These are phyloP conservation scores for Glossophaga mutica DNA, from an alignment of 2,797 vertebrate genomes.

Conservation along the genomic window DNA sequence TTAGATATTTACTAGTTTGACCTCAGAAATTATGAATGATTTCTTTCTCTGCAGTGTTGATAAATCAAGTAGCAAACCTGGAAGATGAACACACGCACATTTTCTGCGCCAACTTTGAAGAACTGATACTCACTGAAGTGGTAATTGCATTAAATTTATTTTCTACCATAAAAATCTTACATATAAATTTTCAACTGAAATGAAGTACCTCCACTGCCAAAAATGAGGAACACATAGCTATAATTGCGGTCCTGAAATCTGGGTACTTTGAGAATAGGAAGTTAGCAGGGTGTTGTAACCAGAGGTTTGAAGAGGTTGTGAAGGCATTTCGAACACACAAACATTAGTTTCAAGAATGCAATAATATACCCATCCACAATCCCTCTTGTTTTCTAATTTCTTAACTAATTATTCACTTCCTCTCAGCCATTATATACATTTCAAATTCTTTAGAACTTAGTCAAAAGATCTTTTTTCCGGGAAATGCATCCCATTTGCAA, in stretches of 20 bases:
- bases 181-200: background rate
- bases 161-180: background rate
- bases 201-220: background rate
- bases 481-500: background rate
- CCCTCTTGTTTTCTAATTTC: background rate
- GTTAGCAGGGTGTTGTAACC: background rate
- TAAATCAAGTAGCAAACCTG: background rate
- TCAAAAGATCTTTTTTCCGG: background rate
- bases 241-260: background rate
- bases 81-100: background rate
- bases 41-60: background rate
- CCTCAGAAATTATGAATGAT: background rate
- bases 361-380: background rate
- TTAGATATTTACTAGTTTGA: background rate
- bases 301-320: background rate
- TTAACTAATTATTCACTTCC: background rate
- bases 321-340: background rate
- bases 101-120: background rate
- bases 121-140: background rate
- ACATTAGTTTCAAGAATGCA: background rate
- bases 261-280: background rate
- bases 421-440: background rate
- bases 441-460: background rate
- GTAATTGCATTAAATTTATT: background rate
- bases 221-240: background rate